Percentiles rank a stretch among this genome's conserved stretches.
These are phyloP conservation scores for Scaptomyza montana DNA, from an alignment of 1,140 invertebrate species.

Conservation along the genomic window DNA sequence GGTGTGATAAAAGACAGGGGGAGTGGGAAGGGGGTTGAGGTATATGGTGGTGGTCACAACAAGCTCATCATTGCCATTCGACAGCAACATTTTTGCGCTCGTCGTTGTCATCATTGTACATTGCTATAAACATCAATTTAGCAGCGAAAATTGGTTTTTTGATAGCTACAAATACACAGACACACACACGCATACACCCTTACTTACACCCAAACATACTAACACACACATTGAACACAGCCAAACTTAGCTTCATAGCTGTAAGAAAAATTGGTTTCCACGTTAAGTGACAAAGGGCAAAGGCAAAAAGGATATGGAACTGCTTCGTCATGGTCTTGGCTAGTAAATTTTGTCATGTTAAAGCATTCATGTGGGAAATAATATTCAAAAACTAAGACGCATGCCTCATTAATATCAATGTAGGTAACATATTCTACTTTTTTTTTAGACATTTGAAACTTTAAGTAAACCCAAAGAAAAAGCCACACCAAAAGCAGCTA, in stretches of 20 bases:
- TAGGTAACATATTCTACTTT: neutral
- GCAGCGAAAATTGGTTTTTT: slow-evolving; percentile 81
- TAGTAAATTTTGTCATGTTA: slow-evolving; percentile 62
- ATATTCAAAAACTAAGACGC: slow-evolving; percentile 45
- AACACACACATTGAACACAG: neutral
- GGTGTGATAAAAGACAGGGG: neutral
- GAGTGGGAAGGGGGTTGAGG: neutral
- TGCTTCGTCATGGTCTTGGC: slow-evolving; percentile 27
- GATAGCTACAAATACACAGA: slow-evolving; percentile 58
- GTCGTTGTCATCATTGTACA: slow-evolving; percentile 68
- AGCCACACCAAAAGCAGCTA: too few species aligned
- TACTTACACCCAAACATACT: slow-evolving; percentile 27
- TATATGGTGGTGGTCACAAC: slow-evolving; percentile 52
- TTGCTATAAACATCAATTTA: slow-evolving; percentile 82
- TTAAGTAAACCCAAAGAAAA: neutral
- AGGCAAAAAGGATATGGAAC: slow-evolving; percentile 31
- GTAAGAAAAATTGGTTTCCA: slow-evolving; percentile 78
- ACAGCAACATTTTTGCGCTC: slow-evolving; percentile 44
- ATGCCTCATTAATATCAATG: slow-evolving; percentile 2
- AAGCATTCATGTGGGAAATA: slow-evolving; percentile 73
- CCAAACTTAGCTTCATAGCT: slow-evolving; percentile 42
- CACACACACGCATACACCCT: slow-evolving; percentile 18
- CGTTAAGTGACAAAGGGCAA: slow-evolving; percentile 73
- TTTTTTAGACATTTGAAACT: slow-evolving; percentile 8
- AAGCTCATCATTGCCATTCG: slow-evolving; percentile 73